phyloP scores from a whole-genome alignment of 2,113 vertebrate genomes.

The Poeciliopsis prolifica region DNA sequence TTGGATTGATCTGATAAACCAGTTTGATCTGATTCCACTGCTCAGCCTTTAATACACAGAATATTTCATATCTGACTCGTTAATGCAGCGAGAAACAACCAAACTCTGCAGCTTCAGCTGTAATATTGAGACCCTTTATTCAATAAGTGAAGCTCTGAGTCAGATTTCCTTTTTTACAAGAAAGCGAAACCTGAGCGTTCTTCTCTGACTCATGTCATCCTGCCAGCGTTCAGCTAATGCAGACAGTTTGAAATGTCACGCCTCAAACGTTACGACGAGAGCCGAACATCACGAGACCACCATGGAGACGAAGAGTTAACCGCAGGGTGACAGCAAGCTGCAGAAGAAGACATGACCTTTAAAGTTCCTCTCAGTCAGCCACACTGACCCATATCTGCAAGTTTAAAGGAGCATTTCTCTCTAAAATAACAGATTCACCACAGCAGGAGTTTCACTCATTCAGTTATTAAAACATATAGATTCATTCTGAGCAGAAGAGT shows the following conservation, averaged over 20 bases:
- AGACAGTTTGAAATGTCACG: slow-evolving; percentile 1
- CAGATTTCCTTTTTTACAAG: background rate
- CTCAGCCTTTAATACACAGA: too few relatives aligned
- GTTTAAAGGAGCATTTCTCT: too few relatives aligned
- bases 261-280: background rate
- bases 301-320: background rate
- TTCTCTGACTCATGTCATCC: background rate
- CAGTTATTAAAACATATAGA: too few relatives aligned
- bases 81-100: background rate
- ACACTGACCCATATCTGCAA: background rate
- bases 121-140: background rate
- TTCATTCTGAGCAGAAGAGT: too few relatives aligned
- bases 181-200: background rate
- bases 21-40: too few relatives aligned
- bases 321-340: background rate
- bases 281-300: background rate
- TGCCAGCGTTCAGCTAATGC: background rate
- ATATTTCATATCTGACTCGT: background rate
- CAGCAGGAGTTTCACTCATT: too few relatives aligned
- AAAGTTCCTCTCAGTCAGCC: background rate
- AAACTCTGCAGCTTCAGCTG: background rate
- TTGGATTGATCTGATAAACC: background rate
- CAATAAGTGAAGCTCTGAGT: background rate
- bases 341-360: background rate
- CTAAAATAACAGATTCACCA: too few relatives aligned